Evolutionary conservation across 2,113 vertebrate species (phyloP).

Genomic region (Grammomys surdaster): DNA sequence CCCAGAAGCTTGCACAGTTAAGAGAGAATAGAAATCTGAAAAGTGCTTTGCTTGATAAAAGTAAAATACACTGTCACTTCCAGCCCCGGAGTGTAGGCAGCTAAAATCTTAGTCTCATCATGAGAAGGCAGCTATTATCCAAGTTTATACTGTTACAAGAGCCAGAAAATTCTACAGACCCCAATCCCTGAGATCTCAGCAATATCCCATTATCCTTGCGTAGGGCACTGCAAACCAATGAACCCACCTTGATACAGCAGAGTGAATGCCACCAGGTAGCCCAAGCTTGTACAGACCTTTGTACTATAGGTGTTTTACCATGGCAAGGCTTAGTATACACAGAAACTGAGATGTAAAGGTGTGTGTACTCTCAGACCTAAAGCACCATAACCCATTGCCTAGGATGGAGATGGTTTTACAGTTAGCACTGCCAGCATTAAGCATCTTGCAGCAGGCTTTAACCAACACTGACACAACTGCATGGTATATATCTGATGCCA

Average conservation of each 20-base stretch:
- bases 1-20: background rate
- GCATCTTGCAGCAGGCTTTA: background rate
- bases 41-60: background rate
- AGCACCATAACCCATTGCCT: background rate
- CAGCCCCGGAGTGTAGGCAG: no score
- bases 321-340: no score
- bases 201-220: background rate
- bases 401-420: background rate
- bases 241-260: background rate
- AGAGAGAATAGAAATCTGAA: background rate
- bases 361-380: background rate
- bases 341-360: background rate
- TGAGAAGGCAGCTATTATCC: no score
- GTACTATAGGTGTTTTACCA: background rate
- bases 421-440: background rate
- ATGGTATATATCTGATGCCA: no score
- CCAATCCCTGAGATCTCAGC: background rate
- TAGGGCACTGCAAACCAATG: background rate
- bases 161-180: background rate
- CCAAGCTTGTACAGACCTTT: background rate
- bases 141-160: background rate
- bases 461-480: background rate
- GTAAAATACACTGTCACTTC: background rate
- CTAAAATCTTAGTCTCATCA: background rate
- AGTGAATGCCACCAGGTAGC: background rate